phyloP scores from a whole-genome alignment of 2,888 invertebrate species.

The Tryphoninae sp. region DNA sequence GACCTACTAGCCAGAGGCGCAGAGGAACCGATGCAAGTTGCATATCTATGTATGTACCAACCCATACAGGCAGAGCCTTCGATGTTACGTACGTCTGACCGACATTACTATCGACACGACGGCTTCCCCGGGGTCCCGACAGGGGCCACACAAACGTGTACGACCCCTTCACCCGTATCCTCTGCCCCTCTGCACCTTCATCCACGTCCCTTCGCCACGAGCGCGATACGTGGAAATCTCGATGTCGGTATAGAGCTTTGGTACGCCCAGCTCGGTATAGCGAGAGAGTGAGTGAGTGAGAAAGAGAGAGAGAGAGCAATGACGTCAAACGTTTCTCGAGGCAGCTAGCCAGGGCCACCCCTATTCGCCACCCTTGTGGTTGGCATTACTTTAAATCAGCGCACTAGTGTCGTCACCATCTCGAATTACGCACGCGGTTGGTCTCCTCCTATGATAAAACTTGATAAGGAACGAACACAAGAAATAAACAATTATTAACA shows the following conservation, averaged over 20 bases:
- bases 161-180: slow-evolving; percentile 41
- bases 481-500: slow-evolving; percentile 12
- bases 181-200: slow-evolving; percentile 17
- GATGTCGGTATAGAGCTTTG: slow-evolving; percentile 52
- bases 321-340: slow-evolving; percentile 62
- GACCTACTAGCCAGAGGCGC: slow-evolving; percentile 44
- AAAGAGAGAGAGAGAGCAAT: slow-evolving; percentile 27
- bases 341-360: slow-evolving; percentile 45
- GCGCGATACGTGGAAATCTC: slow-evolving; percentile 57
- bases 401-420: slow-evolving; percentile 14
- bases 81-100: slow-evolving; percentile 62
- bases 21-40: slow-evolving; percentile 21
- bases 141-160: slow-evolving; percentile 63
- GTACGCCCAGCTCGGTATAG: slow-evolving; percentile 44
- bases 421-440: slow-evolving; percentile 46
- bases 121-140: slow-evolving; percentile 53
- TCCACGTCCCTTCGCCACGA: slow-evolving; percentile 24
- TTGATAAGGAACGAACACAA: slow-evolving; percentile 1
- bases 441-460: slow-evolving; percentile 9
- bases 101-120: slow-evolving; percentile 60
- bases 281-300: neutral
- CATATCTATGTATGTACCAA: slow-evolving; percentile 26
- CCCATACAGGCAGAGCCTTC: slow-evolving; percentile 45
- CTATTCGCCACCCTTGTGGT: slow-evolving; percentile 26
- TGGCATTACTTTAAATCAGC: slow-evolving; percentile 51